Evolutionary conservation across 2,888 invertebrate genomes (phyloP).

Genomic region (Drosophila quinaria): DNA sequence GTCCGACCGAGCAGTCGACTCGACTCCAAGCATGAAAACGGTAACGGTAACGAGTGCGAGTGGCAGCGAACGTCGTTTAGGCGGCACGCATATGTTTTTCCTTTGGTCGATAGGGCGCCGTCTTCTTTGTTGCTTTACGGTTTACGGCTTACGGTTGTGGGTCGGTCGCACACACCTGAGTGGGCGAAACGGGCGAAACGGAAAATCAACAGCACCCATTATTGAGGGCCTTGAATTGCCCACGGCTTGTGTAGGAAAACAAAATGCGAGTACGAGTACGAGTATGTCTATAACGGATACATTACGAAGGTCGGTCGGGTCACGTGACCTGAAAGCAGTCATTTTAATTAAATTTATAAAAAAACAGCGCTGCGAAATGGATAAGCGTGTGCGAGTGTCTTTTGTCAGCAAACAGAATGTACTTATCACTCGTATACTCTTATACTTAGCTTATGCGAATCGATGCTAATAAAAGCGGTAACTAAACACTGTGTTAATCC

Average conservation of each 20-base stretch:
- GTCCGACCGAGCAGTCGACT: conserved; percentile 11
- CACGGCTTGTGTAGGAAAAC: conserved; percentile 45
- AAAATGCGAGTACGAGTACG: conserved; percentile 52
- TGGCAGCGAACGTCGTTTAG: conserved; percentile 81
- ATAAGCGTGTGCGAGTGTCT: conserved; percentile 74
- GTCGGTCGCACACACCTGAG: conserved; percentile 77
- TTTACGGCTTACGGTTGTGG: no score
- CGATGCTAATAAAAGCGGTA: conserved; percentile 31
- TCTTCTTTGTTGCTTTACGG: conserved; percentile 67
- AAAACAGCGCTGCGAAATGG: conserved; percentile 67
- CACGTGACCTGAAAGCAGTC: conserved; percentile 84
- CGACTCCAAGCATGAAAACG: conserved; percentile 3
- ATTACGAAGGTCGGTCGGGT: conserved; percentile 84
- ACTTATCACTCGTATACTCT: conserved; percentile 17
- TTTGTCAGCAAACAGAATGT: conserved; percentile 64
- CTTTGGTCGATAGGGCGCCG: conserved; percentile 43
- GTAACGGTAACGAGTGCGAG: conserved; percentile 57
- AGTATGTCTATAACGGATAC: conserved; percentile 83
- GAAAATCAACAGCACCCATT: conserved; percentile 56
- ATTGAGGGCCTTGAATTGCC: conserved; percentile 52
- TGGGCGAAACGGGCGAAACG: conserved; percentile 67
- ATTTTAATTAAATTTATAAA: conserved; percentile 85
- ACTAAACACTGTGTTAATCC: conserved; percentile 8
- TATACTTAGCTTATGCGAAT: not conserved
- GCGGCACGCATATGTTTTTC: conserved; percentile 83